Base-by-base conservation (phyloP, 2,888 invertebrate genomes). In the Philereme transversata region DNA sequence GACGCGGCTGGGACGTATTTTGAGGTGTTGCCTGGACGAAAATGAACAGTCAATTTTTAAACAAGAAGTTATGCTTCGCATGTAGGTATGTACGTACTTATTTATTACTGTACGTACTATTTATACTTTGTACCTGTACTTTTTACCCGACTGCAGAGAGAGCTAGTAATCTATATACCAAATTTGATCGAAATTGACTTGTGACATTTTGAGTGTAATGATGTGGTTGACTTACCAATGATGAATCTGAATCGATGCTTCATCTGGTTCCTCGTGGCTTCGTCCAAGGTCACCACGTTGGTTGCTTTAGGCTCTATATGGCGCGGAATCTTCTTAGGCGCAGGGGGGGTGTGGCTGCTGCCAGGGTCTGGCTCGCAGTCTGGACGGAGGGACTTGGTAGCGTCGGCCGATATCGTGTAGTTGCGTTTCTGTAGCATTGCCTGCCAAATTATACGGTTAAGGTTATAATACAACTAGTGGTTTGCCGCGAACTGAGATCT, bases 1-100 rank as follows among this genome's bases (percentile, higher is more conserved):
- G 95, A 94, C 74, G 96, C 94, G 0, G 95, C 92, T 0, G 95
- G 95, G 35, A 97, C 95, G 93, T 95, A 97, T 79, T 96, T 97
- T 0, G 97, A 97, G 4, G 97, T 96, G 88, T 98, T 98, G 0
- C 97, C 92, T 91, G 72, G 8, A 40, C 7, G 7, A 44, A 9
- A 10, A 11, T 6, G 5, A 5, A 44, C 3, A 44, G 4, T 36
- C 36, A 36, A 36, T 22, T 22, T 22, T 22, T 22, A 22, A 22
- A 22, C 22, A 2, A 22, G 22, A 22, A 22, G 22, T 22, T 22
- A 22, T 22, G 22, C 22, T 22, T 22, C 22, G 22, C 22, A 22
- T 22, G 22, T 22, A 22, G 1, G 22, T 22, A 22, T 22, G 22
- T 22, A 22, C 3, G 22, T 22, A 22, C 22, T 22, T 22, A 22